Base-by-base conservation (phyloP, 2,888 invertebrate genomes). In the Troglohyphantes excavatus region DNA sequence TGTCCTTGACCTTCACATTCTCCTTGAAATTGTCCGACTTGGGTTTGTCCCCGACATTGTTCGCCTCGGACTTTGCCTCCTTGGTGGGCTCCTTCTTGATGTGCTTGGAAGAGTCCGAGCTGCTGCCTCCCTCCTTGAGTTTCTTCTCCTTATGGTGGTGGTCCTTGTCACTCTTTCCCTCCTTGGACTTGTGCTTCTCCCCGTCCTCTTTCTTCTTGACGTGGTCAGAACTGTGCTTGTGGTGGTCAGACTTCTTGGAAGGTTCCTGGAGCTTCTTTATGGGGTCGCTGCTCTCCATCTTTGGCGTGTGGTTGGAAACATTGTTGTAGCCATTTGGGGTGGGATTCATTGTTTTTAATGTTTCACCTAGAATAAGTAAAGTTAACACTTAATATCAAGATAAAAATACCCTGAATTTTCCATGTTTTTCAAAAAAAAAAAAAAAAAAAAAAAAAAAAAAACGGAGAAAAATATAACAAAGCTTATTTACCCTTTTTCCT, bases 321-420 rank as follows among this genome's bases (percentile, higher is more conserved):
- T 43, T 85, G 33, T 65, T 85, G 61, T 87, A 90, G n/a, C 90
- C 90, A 78, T 90, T 90, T 13, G 83, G 90, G n/a, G 90, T 90
- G 19, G 90, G 83, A 59, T 87, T 90, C 86, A 86, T 90, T 72
- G 82, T 87, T 82, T 90, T 90, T 7, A 85, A 19, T 33, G 70
- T 90, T 19, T 90, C 90, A 63, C 88, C 88, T 88, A n/a, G 17
- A 75, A 39, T 26, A 26, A 70, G 26, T n/a, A n/a, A n/a, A n/a
- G n/a, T n/a, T n/a, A n/a, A n/a, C n/a, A n/a, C n/a, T n/a, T n/a
- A n/a, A n/a, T n/a, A n/a, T n/a, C n/a, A n/a, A n/a, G n/a, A n/a
- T n/a, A n/a, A n/a, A n/a, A n/a, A n/a, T n/a, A n/a, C n/a, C n/a
- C n/a, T n/a, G n/a, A n/a, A n/a, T n/a, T n/a, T n/a, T n/a, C n/a